Evolutionary conservation across 2,888 invertebrate species (phyloP), one percentile per base, ranked within the genome.

Genomic region (Portevinia maculata): DNA sequence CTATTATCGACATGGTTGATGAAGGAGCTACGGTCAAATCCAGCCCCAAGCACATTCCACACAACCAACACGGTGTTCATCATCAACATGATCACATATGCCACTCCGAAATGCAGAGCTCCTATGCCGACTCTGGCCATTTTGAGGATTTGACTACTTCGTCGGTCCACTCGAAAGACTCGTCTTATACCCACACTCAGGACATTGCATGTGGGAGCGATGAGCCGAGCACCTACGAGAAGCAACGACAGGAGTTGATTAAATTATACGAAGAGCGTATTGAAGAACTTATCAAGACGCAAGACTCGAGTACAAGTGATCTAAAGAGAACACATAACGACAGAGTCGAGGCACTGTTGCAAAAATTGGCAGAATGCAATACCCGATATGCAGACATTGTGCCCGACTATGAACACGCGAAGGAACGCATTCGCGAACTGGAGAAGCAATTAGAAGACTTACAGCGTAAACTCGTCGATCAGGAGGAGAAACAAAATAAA

Each of bases 121-220:
- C 96, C 28, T 94, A 95, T 87, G 95, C 96, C 67, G 96, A 96
- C 90, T 96, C 96, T 6, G 97, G 97, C 46, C 95, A 96, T 91
- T 96, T 95, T 90, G 97, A 97, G 89, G 96, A 96, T 91, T 92
- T 95, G 86, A 94, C 94, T 15, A 94, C 94, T 86, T 95, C 95
- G 59, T 95, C 95, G 65, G 92, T 95, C 81, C 94, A 95, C 90
- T 95, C 95, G 71, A 95, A 95, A 91, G 95, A 95, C 87, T 89
- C 89, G 3, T 94, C 94, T n/a, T 92, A 92, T 64, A 91, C 92
- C 87, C 88, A 91, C 65, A 92, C 92, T 57, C 92, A 93, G 87
- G 93, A 93, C 85, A 88, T 87, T 1, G 89, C 87, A 7, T 88
- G 88, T 62, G 88, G 88, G 9, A 87, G 85, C 73, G 87, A 87